These are phyloP conservation scores for Ciconia stormi DNA, from an alignment of 2,113 vertebrate genomes.

Conservation along the genomic window DNA sequence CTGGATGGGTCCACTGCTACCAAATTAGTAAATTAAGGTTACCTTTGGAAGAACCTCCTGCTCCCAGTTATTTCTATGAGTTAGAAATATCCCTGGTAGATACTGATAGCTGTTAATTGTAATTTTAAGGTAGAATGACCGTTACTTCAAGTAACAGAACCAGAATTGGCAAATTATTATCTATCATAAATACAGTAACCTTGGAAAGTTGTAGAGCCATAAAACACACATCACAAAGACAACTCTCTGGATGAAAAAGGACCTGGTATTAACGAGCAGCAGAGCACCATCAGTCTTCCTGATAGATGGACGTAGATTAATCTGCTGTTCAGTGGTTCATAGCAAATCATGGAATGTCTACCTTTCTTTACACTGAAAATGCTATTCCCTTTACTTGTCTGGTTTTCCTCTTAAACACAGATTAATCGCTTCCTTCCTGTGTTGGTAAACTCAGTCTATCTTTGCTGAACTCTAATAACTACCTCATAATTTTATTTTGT, in stretches of 20 bases:
- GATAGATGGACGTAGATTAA: conserved; percentile 55
- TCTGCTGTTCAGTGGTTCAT: conserved; percentile 29
- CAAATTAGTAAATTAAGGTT: neutral
- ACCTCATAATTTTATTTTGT: neutral
- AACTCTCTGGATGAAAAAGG: conserved; percentile 39
- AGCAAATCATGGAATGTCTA: conserved; percentile 42
- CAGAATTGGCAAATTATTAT: conserved; percentile 45
- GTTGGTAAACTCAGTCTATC: neutral
- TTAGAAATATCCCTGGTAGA: neutral
- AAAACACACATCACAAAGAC: conserved; percentile 42
- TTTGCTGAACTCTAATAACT: neutral
- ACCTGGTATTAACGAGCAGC: neutral
- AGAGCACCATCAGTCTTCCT: conserved; percentile 44
- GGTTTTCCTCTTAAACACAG: conserved; percentile 1
- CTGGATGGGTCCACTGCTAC: neutral
- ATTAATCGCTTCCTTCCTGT: conserved; percentile 8
- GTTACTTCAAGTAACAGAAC: neutral
- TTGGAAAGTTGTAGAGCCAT: conserved; percentile 51
- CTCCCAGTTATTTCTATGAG: neutral
- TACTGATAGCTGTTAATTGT: neutral
- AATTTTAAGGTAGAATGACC: neutral
- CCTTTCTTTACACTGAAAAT: neutral
- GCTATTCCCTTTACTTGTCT: neutral
- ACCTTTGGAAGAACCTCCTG: neutral
- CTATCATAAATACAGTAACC: conserved; percentile 39